Evolutionary conservation across 2,888 invertebrate genomes (phyloP).

Genomic region (Listrodromus nycthemerus): DNA sequence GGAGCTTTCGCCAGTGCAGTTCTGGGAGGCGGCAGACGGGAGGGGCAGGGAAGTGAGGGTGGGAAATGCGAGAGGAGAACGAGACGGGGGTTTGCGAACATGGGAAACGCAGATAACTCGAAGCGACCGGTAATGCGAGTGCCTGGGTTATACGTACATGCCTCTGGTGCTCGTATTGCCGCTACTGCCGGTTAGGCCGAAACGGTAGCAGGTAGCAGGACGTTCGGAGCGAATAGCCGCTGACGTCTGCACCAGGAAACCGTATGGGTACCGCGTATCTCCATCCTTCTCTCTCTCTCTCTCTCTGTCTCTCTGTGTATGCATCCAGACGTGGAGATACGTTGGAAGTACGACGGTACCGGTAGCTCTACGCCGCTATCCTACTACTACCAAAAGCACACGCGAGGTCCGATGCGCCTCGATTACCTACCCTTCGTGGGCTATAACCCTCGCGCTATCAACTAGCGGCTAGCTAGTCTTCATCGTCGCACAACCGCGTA

Average conservation of each 20-base stretch:
- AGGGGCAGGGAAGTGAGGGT: constrained; percentile 37
- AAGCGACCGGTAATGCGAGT: constrained; percentile 80
- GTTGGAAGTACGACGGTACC: constrained; percentile 7
- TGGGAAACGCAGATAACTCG: constrained; percentile 83
- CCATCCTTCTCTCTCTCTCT: background rate
- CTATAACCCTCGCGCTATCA: constrained; percentile 38
- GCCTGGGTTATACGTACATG: constrained; percentile 54
- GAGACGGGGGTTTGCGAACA: constrained; percentile 74
- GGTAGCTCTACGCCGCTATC: constrained; percentile 5
- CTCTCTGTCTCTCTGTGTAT: background rate
- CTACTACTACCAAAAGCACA: constrained; percentile 5
- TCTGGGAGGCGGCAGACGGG: constrained; percentile 49
- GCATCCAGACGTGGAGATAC: constrained; percentile 2
- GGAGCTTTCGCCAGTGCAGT: constrained; percentile 55
- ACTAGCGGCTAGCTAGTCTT: constrained; percentile 39
- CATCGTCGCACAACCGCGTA: constrained; percentile 25
- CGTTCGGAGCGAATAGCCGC: constrained; percentile 75
- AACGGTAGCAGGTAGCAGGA: constrained; percentile 67
- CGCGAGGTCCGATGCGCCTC: constrained; percentile 18
- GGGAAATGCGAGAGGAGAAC: constrained; percentile 49
- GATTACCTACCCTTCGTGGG: constrained; percentile 38
- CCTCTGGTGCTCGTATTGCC: constrained; percentile 15
- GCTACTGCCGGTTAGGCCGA: constrained; percentile 71
- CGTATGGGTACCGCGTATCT: constrained; percentile 32
- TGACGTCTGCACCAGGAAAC: constrained; percentile 71